phyloP scores from a whole-genome alignment of 2,888 invertebrate genomes.

The Rhamnusium bicolor region DNA sequence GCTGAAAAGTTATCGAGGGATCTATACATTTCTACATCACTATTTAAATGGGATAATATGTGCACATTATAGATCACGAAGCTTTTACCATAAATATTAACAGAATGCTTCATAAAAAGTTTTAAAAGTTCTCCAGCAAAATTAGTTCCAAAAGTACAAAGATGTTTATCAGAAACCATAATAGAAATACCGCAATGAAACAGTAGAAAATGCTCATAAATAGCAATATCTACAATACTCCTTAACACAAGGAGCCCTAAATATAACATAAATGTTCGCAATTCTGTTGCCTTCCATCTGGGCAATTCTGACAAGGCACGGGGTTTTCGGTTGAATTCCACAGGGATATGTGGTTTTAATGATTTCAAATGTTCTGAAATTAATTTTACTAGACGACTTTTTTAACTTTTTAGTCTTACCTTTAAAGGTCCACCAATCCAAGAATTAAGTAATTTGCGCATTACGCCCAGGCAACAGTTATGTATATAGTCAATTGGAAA shows the following conservation, averaged over 20 bases:
- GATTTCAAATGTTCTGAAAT: too few relatives aligned
- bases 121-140: slow-evolving; percentile 25
- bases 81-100: slow-evolving; percentile 43
- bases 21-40: slow-evolving; percentile 44
- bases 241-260: slow-evolving; percentile 37
- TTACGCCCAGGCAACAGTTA: neutral
- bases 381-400: neutral
- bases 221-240: slow-evolving; percentile 28
- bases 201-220: slow-evolving; percentile 49
- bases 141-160: slow-evolving; percentile 9
- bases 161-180: slow-evolving; percentile 20
- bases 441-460: neutral
- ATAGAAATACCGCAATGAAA: slow-evolving; percentile 42
- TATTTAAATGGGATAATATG: slow-evolving; percentile 44
- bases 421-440: neutral
- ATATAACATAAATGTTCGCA: slow-evolving; percentile 43
- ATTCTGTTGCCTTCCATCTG: slow-evolving; percentile 48
- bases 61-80: slow-evolving; percentile 49
- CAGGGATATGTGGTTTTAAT: slow-evolving; percentile 19
- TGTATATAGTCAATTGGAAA: neutral
- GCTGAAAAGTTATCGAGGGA: slow-evolving; percentile 41
- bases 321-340: slow-evolving; percentile 40
- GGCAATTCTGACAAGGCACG: slow-evolving; percentile 39
- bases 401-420: neutral
- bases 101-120: slow-evolving; percentile 39